Conservation (phyloP, 2,888 invertebrate genomes). For the Fabriciana adippe region DNA sequence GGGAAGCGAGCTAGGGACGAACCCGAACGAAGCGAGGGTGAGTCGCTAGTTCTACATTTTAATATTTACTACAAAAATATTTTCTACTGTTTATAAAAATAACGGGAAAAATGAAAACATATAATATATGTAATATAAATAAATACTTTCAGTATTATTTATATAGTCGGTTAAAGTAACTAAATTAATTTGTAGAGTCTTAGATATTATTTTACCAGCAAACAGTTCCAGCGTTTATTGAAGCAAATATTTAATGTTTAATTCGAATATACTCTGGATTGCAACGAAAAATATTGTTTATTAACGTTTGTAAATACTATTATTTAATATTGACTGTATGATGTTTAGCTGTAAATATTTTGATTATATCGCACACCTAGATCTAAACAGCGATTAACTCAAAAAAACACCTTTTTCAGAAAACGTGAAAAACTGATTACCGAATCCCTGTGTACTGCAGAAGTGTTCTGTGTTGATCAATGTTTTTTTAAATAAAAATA, state of each 20-base stretch:
- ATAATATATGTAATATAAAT: not conserved
- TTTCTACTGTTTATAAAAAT: not conserved
- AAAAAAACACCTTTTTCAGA: no score
- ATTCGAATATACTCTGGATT: constrained; percentile 53
- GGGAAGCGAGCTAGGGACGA: no score
- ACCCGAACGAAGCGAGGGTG: no score
- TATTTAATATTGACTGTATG: constrained; percentile 36
- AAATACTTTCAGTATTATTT: constrained; percentile 46
- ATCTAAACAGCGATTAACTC: no score
- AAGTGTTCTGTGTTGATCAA: no score
- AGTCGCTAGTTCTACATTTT: no score
- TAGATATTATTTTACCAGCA: constrained; percentile 70
- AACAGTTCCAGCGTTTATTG: constrained; percentile 65
- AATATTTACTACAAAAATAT: no score
- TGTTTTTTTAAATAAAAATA: no score
- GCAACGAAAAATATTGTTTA: constrained; percentile 48
- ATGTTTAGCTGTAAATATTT: constrained; percentile 35
- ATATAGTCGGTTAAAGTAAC: constrained; percentile 60
- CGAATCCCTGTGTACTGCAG: no score
- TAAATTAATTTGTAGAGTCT: constrained; percentile 75
- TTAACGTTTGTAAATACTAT: constrained; percentile 39
- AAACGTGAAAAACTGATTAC: no score
- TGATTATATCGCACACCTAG: no score
- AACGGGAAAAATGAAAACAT: not conserved
- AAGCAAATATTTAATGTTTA: constrained; percentile 71